Conservation (phyloP, 1,140 invertebrate species). For the Musca domestica region DNA sequence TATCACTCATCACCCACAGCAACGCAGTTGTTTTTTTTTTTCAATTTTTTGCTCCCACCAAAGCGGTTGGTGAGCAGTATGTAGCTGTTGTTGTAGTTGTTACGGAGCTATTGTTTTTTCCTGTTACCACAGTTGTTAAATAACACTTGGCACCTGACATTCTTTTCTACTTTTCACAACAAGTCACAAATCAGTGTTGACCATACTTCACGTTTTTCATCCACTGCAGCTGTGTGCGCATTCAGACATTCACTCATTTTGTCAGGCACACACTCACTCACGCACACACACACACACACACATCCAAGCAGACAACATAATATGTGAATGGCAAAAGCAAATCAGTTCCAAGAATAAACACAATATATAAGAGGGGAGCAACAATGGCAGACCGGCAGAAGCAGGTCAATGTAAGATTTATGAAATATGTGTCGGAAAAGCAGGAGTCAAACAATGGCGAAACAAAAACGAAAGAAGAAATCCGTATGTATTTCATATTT, state of each 20-base stretch:
- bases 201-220: conserved; percentile 13
- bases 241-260: background rate
- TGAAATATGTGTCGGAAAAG: too few species aligned
- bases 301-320: background rate
- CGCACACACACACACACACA: background rate
- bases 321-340: conserved; percentile 8
- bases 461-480: too few species aligned
- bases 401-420: too few species aligned
- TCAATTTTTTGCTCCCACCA: background rate
- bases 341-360: too few species aligned
- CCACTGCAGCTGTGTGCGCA: background rate
- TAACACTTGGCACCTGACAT: conserved; percentile 14
- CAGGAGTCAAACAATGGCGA: too few species aligned
- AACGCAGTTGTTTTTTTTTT: background rate
- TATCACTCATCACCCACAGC: background rate
- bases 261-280: background rate
- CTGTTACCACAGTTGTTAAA: background rate
- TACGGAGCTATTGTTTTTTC: background rate
- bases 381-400: too few species aligned
- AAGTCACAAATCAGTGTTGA: conserved; percentile 19
- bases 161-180: conserved; percentile 10
- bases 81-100: background rate
- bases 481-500: too few species aligned
- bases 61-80: background rate
- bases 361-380: too few species aligned